Evolutionary conservation across 2,113 vertebrate species (phyloP).

Genomic region (Chamaetylas fuelleborni): DNA sequence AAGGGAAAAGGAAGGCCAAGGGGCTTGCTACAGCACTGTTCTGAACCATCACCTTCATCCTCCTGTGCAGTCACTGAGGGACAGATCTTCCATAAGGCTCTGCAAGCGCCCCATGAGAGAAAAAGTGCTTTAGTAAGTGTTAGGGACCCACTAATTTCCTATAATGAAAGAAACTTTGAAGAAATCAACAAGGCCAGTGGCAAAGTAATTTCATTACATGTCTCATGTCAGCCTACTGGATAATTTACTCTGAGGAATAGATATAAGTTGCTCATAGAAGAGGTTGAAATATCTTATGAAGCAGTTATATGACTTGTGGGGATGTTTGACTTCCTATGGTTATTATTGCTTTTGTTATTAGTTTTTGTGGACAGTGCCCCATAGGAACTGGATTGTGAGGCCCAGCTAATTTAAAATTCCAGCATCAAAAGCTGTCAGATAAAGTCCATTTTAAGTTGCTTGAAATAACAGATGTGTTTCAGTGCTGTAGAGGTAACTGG

Average conservation of each 20-base stretch:
- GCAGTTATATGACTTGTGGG: not conserved
- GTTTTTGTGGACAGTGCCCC: not conserved
- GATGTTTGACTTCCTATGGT: not conserved
- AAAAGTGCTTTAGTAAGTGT: not conserved
- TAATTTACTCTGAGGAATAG: not conserved
- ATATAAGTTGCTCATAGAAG: not conserved
- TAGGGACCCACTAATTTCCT: not conserved
- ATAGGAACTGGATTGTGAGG: not conserved
- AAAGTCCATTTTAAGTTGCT: not conserved
- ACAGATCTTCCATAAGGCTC: not conserved
- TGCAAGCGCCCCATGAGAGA: accelerated
- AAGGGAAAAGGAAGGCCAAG: not conserved
- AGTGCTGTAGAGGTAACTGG: accelerated
- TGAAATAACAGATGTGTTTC: not conserved
- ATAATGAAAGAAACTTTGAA: not conserved
- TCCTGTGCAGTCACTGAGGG: not conserved
- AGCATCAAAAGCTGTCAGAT: not conserved
- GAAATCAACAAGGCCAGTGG: not conserved
- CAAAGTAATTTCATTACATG: not conserved
- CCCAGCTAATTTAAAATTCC: not conserved
- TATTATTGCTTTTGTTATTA: conserved; percentile 17
- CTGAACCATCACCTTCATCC: not conserved
- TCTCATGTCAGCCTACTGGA: not conserved
- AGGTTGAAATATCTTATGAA: not conserved
- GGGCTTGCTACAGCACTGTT: accelerated